Base-by-base conservation (phyloP, 1,140 invertebrate genomes). In the Globodera rostochiensis region DNA sequence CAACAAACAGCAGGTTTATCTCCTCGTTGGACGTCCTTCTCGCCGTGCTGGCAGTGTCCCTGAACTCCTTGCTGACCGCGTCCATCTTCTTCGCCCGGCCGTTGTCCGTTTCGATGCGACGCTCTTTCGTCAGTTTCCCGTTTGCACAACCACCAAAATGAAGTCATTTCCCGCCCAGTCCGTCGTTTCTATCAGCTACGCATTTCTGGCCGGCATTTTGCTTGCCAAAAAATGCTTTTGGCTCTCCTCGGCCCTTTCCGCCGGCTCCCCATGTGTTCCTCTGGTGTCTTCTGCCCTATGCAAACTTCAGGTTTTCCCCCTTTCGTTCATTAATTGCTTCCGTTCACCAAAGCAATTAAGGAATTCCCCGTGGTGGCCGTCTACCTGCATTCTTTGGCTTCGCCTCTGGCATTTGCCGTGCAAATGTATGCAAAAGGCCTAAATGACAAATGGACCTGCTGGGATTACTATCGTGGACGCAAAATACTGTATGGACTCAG, bases 211-310 rank as follows among this genome's bases (percentile, higher is more conserved):
- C 13, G 57, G 66, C 13, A 82, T 82, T 80, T 71, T 79, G 67
- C 64, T 82, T 45, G 74, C 77, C 47, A 82, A 82, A 46, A 82
- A 82, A 57, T 80, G 67, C 66, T 82, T 82, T 81, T 82, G 70
- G 47, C 47, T 82, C 19, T 82, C 36, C 8, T 78, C 70, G n/a
- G 66, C 77, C 25, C 70, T 82, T 21, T 19, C 74, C 45, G n/a
- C 60, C 36, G 21, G 73, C 13, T 57, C 67, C 47, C 80, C 79
- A 0, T 82, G 81, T 60, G 74, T 74, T 7, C 49, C 69, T 7
- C 47, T 78, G n/a, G 25, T 82, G 11, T 80, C 69, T 21, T 74
- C 64, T 13, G 57, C 47, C 21, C 73, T 50, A 45, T 82, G 81
- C 73, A 82, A 82, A 73, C 49, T 82, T 46, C 81, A 82, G 57